Evolutionary conservation across 2,113 vertebrate species (phyloP).

Genomic region (Abramis brama): DNA sequence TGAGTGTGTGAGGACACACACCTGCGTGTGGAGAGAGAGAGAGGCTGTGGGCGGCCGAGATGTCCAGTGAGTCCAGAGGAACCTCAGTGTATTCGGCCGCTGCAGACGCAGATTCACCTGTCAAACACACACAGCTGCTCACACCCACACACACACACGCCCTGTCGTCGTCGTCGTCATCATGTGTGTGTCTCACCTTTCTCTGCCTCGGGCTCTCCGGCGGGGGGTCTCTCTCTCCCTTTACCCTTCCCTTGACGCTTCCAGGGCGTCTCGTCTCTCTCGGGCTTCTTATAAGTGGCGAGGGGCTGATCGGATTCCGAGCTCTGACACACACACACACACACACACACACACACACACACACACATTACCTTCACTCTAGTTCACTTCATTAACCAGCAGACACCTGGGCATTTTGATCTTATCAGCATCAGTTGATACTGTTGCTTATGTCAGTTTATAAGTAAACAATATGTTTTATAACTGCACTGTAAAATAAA

Average conservation of each 20-base stretch:
- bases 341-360: not conserved
- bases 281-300: constrained; percentile 62
- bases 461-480: too few relatives aligned
- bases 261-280: constrained; percentile 78
- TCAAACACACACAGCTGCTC: not conserved
- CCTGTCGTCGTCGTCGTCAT: not conserved
- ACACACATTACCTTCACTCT: not conserved
- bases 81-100: constrained; percentile 86
- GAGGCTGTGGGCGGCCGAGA: constrained; percentile 84
- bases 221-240: constrained; percentile 44
- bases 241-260: constrained; percentile 70
- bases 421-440: not conserved
- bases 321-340: constrained; percentile 10
- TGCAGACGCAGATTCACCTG: constrained; percentile 16
- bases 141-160: constrained; percentile 1
- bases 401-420: not conserved
- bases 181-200: constrained; percentile 58
- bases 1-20: constrained; percentile 53
- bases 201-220: constrained; percentile 56
- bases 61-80: constrained; percentile 86
- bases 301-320: constrained; percentile 59
- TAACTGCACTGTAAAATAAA: not conserved
- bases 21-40: constrained; percentile 84
- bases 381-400: not conserved
- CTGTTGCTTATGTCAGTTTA: too few relatives aligned